A percentile compares a stretch with the other conserved stretches of the same genome.
These are phyloP conservation scores for Polypterus senegalus DNA, from an alignment of 2,113 vertebrate genomes.

Conservation along the genomic window DNA sequence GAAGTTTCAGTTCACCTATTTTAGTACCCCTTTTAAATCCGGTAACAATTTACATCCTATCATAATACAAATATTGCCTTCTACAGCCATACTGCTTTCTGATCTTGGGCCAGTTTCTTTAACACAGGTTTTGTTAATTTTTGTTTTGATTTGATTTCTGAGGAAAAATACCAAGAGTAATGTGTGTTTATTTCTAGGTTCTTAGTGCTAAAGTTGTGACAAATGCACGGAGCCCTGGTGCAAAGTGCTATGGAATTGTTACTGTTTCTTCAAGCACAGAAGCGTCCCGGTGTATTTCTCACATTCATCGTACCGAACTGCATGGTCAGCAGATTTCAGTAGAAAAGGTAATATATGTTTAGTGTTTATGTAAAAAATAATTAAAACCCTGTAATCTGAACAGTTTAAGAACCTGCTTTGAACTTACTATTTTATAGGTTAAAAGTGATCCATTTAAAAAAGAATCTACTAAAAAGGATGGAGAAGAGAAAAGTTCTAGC, in stretches of 20 bases:
- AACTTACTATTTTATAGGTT: conserved; percentile 43
- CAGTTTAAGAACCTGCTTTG: no score
- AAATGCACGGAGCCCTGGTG: conserved; percentile 88
- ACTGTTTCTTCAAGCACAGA: conserved; percentile 90
- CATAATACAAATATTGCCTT: no score
- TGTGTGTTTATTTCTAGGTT: conserved; percentile 50
- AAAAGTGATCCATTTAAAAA: conserved; percentile 95
- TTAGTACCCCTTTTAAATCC: no score
- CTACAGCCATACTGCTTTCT: no score
- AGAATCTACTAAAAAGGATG: conserved; percentile 79
- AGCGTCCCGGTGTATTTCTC: conserved; percentile 77
- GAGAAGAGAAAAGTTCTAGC: conserved; percentile 68
- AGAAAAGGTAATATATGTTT: conserved; percentile 89
- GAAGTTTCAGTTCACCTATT: no score
- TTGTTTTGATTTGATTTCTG: no score
- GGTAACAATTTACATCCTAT: no score
- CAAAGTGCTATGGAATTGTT: conserved; percentile 90
- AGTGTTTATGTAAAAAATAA: no score
- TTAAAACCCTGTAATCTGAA: no score
- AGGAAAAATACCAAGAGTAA: not conserved
- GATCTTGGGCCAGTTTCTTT: no score
- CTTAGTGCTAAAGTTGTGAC: conserved; percentile 94
- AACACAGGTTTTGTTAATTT: no score
- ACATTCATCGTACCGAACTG: conserved; percentile 85
- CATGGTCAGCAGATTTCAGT: conserved; percentile 93